Percentiles rank a stretch among this genome's conserved stretches.
phyloP scores from a whole-genome alignment of 2,888 invertebrate species.

The Odontothrips loti region DNA sequence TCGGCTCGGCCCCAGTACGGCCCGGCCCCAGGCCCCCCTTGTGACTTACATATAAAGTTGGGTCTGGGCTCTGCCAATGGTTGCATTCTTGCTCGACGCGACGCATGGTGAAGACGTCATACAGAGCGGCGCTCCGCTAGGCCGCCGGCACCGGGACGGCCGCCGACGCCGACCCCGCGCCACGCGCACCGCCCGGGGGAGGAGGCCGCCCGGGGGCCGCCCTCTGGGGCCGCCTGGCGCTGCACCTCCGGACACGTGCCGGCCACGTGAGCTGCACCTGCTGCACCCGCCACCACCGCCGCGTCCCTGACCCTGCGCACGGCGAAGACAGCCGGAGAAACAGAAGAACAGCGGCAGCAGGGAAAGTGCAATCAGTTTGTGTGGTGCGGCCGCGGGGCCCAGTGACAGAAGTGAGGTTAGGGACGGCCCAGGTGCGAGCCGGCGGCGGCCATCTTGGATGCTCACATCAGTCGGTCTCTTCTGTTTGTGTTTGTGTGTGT shows the following conservation, averaged over 20 bases:
- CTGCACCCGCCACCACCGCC: not conserved
- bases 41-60: slow-evolving; percentile 45
- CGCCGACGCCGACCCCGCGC: not conserved
- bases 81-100: slow-evolving; percentile 43
- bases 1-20: slow-evolving; percentile 29
- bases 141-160: not conserved
- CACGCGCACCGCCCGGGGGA: not conserved
- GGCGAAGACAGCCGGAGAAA: too few species aligned
- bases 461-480: not conserved
- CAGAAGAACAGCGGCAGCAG: not conserved
- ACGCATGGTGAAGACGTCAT: slow-evolving; percentile 27
- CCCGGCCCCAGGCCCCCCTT: slow-evolving; percentile 39
- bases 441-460: not conserved
- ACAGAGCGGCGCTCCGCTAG: not conserved
- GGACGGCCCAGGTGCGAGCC: not conserved
- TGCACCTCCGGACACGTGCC: not conserved
- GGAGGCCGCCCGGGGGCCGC: too few species aligned
- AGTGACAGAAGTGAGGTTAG: not conserved
- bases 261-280: not conserved
- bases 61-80: slow-evolving; percentile 40
- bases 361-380: not conserved
- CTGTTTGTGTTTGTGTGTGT: not conserved
- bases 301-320: not conserved
- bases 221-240: too few species aligned
- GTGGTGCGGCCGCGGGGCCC: not conserved